Evolutionary conservation across 35 echinoderm and acorn worm genomes (phyloP), one percentile per base, ranked within the genome.

Genomic region (Apostichopus parvimensis): DNA sequence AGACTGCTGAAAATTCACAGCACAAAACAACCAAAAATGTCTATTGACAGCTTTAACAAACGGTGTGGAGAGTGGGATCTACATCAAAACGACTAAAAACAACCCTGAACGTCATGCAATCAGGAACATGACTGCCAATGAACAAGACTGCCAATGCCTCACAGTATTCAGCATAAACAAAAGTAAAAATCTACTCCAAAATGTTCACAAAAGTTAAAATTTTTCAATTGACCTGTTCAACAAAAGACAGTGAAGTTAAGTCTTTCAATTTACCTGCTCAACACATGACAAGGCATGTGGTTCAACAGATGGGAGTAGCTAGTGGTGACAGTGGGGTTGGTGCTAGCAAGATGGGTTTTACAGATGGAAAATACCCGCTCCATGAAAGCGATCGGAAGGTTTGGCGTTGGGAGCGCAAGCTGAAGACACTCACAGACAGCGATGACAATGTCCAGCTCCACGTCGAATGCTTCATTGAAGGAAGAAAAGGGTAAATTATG

Each of bases 341-440:
- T 95, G 85, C 90, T 95, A 0, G 92, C 83, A 77, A 98, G 78
- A 60, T 95, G 92, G 91, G 84, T 93, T 70, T 91, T 95, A 55
- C 92, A 98, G 68, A 98, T 87, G 77, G 95, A 92, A 89, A 98
- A 65, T 25, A 95, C 95, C n/a, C 96, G 86, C 90, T 82, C 85
- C 68, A 70, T 95, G 82, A 73, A 98, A 79, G 72, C 93, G 55
- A 61, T 72, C 78, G 77, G 87, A 52, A 20, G 92, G 96, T 88
- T 93, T 85, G 87, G 78, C 59, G 73, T 85, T 17, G 58, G 73
- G 18, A 98, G 68, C 4, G 92, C 92, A 20, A 93, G 53, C 60
- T 94, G 92, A n/a, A 98, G 80, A 58, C 94, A 95, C 24, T 90
- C 59, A 84, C 93, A 94, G 14, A 91, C 93, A 22, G 86, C 86